Evolutionary conservation across 1,140 invertebrate genomes (phyloP), one percentile per base, ranked within the genome.

Genomic region (Pomacea maculata): DNA sequence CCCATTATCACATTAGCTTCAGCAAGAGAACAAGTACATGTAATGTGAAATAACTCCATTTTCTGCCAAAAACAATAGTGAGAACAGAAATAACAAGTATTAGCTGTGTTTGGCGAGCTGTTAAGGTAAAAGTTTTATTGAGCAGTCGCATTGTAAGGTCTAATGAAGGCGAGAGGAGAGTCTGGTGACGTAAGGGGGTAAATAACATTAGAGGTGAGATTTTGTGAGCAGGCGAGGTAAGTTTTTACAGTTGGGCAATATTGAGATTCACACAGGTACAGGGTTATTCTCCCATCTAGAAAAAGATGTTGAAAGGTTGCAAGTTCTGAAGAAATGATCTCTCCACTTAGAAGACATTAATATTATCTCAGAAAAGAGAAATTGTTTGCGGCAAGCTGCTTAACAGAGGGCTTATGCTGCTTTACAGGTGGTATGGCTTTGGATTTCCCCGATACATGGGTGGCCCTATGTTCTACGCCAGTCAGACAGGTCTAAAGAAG

Each of bases 391-490:
- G 17, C n/a, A 21, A 9, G 34, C 34, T 76, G 21, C 54, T 52
- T 10, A 54, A 67, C 78, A 80, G 64, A 70, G 0, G n/a, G 64
- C 61, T 77, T 55, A 45, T 45, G 34, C 6, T 45, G 34, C 34
- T 6, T 83, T n/a, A 55, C 68, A 89, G 88, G 87, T 78, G 86
- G 68, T 85, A 86, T 76, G 89, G 89, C 52, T 87, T 89, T 75
- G 83, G 80, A 10, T 90, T 84, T 78, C 89, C 89, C 2, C 83
- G 84, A 29, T 89, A 87, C 80, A 80, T 84, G 72, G 89, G 89
- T 63, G 89, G 88, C n/a, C 88, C 88, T 17, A 88, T 89, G 88
- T 89, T 85, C 82, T 87, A 87, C 75, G 88, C 88, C 57, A 87
- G 82, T 67, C 82, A 86, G 78, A 77, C 89, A 52, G 88, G 88